Percentiles rank a stretch among this genome's conserved stretches.
These are phyloP conservation scores for Rambutsinella grinnellia DNA, from an alignment of 2,888 invertebrate species.

Conservation along the genomic window DNA sequence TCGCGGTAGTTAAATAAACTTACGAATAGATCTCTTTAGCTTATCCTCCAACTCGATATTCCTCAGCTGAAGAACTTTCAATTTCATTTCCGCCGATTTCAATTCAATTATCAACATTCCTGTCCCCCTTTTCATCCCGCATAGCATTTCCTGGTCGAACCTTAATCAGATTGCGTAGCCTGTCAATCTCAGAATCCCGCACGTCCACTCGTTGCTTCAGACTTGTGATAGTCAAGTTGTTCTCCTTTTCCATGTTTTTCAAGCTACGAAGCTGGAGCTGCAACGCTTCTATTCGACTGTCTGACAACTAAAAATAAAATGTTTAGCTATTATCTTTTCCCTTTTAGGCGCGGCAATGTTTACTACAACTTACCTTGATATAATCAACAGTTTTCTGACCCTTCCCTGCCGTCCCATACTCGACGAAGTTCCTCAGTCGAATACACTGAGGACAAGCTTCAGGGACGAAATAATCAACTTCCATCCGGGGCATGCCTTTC, in stretches of 20 bases:
- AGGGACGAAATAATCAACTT: constrained; percentile 29
- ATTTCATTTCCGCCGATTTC: constrained; percentile 62
- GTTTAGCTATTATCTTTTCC: too few species aligned
- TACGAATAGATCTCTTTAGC: constrained; percentile 58
- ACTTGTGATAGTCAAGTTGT: constrained; percentile 45
- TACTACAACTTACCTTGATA: constrained; percentile 53
- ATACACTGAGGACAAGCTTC: constrained; percentile 60
- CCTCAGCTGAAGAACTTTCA: constrained; percentile 60
- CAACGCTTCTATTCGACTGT: constrained; percentile 63
- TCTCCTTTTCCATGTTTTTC: constrained; percentile 55
- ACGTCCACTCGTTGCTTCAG: constrained; percentile 56
- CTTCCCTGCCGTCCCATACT: constrained; percentile 47
- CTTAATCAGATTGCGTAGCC: constrained; percentile 50
- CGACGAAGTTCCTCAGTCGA: constrained; percentile 61
- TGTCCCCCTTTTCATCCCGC: constrained; percentile 27
- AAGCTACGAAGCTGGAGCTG: constrained; percentile 60
- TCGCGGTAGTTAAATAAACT: constrained; percentile 10
- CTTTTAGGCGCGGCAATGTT: not conserved
- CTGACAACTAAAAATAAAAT: constrained; percentile 53
- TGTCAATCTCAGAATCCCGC: constrained; percentile 61
- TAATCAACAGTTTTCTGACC: constrained; percentile 61
- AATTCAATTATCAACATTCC: constrained; percentile 45
- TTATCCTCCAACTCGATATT: constrained; percentile 63
- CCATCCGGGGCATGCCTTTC: constrained; percentile 19
- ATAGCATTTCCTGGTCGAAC: constrained; percentile 52